A percentile compares a stretch with the other conserved stretches of the same genome.
Evolutionary conservation across 2,797 vertebrate species (phyloP).

Genomic region (Brachyrhaphis roseni): DNA sequence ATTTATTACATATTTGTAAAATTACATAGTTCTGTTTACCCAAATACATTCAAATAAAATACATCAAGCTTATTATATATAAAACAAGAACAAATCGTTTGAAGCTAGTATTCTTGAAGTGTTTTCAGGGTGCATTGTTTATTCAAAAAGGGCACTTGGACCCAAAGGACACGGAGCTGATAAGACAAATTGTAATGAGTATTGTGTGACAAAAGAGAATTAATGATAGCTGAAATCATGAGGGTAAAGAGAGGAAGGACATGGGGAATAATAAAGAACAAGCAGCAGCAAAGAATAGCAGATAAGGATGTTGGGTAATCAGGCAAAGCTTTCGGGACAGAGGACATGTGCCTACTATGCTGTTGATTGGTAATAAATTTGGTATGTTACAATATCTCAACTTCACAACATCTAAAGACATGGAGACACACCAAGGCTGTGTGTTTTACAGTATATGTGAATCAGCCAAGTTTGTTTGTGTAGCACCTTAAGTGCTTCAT

Average conservation of each 20-base stretch:
- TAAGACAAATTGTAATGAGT: slow-evolving; percentile 1
- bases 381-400: not conserved
- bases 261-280: not conserved
- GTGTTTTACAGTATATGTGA: too few relatives aligned
- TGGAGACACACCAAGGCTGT: not conserved
- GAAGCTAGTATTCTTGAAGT: not conserved
- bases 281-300: slow-evolving; percentile 1
- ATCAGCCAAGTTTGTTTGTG: too few relatives aligned
- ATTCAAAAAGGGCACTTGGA: not conserved
- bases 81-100: not conserved
- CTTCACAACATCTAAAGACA: not conserved
- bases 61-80: not conserved
- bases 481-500: too few relatives aligned
- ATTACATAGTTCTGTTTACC: not conserved
- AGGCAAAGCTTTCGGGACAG: not conserved
- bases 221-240: not conserved
- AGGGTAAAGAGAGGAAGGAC: not conserved
- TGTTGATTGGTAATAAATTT: not conserved
- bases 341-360: not conserved
- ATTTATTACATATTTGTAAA: not conserved
- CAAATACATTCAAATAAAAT: not conserved
- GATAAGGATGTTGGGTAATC: slow-evolving; percentile 1
- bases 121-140: not conserved
- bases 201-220: not conserved
- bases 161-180: not conserved